phyloP scores from a whole-genome alignment of 2,888 invertebrate species.

The Callinectes sapidus region DNA sequence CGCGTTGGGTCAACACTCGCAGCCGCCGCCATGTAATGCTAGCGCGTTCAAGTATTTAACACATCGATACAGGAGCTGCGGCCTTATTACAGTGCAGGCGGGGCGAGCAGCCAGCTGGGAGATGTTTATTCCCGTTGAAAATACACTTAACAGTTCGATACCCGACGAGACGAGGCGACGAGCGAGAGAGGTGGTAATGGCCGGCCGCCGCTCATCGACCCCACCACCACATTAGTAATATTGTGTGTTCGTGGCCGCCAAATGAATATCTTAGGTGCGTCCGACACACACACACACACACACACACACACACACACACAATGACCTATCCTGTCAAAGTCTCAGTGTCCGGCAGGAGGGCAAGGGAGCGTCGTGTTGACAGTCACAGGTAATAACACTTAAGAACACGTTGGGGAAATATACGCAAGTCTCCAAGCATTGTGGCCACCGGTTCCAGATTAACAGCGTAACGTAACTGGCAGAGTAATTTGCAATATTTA shows the following conservation, averaged over 20 bases:
- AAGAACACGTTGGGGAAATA: neutral
- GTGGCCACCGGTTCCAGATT: neutral
- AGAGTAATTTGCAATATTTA: slow-evolving; percentile 24
- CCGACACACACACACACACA: slow-evolving; percentile 12
- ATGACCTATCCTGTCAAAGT: neutral
- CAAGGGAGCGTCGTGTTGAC: neutral
- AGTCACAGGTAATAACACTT: neutral
- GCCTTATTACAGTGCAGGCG: slow-evolving; percentile 35
- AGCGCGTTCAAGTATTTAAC: slow-evolving; percentile 24
- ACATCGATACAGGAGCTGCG: slow-evolving; percentile 16
- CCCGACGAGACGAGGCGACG: slow-evolving; percentile 31
- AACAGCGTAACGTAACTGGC: neutral
- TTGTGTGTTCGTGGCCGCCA: slow-evolving; percentile 24
- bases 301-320: slow-evolving; percentile 10
- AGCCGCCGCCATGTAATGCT: slow-evolving; percentile 13
- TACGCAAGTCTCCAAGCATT: neutral
- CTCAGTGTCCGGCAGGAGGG: neutral
- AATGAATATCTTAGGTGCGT: slow-evolving; percentile 27
- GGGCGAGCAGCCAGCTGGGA: slow-evolving; percentile 17
- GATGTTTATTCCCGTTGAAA: slow-evolving; percentile 29
- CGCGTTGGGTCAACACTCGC: slow-evolving; percentile 11
- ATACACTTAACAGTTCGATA: slow-evolving; percentile 36
- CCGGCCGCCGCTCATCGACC: slow-evolving; percentile 26
- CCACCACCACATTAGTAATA: slow-evolving; percentile 14
- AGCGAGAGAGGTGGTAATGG: slow-evolving; percentile 23